Conservation (phyloP, 2,888 invertebrate species). For the Parapristionchus giblindavisi region DNA sequence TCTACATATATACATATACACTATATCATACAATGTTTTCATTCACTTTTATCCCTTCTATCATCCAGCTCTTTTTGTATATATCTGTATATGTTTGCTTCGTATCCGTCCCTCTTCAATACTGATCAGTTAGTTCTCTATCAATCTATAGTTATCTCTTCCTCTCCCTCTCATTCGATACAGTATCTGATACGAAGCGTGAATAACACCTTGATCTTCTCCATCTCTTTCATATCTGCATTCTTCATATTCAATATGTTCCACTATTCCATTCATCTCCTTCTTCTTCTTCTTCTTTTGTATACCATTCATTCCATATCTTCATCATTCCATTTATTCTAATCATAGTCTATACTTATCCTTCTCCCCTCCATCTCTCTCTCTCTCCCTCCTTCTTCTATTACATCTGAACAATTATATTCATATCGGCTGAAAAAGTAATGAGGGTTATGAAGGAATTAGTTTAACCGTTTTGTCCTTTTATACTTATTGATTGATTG, state of each 20-base stretch:
- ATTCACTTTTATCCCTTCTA: too few species aligned
- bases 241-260: background rate
- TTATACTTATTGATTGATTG: too few species aligned
- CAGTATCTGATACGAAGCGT: conserved; percentile 20
- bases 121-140: background rate
- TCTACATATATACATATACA: too few species aligned
- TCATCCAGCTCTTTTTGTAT: background rate
- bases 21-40: too few species aligned
- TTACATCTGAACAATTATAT: too few species aligned
- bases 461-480: too few species aligned
- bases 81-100: background rate
- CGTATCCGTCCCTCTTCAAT: background rate
- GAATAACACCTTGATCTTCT: conserved; percentile 12
- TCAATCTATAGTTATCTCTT: background rate
- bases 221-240: background rate
- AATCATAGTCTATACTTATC: background rate
- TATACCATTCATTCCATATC: background rate
- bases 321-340: background rate
- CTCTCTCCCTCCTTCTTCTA: too few species aligned
- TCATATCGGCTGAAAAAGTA: too few species aligned
- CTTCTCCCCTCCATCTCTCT: background rate
- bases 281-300: conserved; percentile 19
- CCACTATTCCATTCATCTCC: background rate
- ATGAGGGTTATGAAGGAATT: too few species aligned
- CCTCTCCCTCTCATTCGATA: conserved; percentile 5